Evolutionary conservation across 2,113 vertebrate species (phyloP).

Genomic region (Sinocyclocheilus anshuiensis): DNA sequence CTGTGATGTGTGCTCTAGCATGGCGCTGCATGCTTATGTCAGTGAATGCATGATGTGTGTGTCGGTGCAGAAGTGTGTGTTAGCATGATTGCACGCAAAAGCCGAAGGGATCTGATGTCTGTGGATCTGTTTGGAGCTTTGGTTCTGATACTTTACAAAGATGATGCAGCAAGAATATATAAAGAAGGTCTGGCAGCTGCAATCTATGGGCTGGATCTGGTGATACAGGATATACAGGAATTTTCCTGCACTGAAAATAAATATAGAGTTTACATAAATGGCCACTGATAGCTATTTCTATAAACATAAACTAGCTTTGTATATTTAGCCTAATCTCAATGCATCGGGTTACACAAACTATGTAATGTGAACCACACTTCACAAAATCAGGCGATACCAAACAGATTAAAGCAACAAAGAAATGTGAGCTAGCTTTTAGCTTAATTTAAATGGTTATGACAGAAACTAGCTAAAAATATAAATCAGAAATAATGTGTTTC

Average conservation of each 20-base stretch:
- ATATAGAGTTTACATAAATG: background rate
- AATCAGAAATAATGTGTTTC: background rate
- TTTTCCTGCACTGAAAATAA: background rate
- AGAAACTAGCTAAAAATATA: background rate
- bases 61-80: slow-evolving; percentile 8
- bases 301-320: background rate
- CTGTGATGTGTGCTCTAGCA: background rate
- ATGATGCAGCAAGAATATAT: slow-evolving; percentile 4
- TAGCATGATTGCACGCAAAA: background rate
- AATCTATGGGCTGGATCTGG: background rate
- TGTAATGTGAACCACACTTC: background rate
- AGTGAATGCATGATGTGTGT: slow-evolving; percentile 12
- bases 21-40: slow-evolving; percentile 1
- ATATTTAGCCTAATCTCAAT: background rate
- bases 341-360: background rate
- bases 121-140: slow-evolving; percentile 2
- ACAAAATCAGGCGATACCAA: background rate
- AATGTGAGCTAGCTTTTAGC: background rate
- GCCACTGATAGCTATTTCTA: background rate
- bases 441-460: background rate
- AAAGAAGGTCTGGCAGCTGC: background rate
- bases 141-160: background rate
- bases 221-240: background rate
- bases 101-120: slow-evolving; percentile 2
- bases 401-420: background rate